Percentiles rank a stretch among this genome's conserved stretches.
Conservation (phyloP, 2,113 vertebrate species). For the Corythaixoides concolor region DNA sequence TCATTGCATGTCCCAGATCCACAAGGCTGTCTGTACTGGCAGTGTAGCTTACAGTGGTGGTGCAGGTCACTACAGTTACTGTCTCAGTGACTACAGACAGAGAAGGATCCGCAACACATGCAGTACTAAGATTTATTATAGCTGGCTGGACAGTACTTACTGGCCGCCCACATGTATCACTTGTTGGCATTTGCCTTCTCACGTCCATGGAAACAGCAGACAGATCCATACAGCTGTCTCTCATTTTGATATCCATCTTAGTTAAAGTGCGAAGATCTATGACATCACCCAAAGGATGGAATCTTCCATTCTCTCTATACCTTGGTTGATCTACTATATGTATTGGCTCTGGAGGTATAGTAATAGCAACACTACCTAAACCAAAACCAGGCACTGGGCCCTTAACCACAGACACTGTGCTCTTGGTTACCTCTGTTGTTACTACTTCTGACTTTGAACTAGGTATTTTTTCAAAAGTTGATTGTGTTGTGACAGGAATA, state of each 20-base stretch:
- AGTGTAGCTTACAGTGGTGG: constrained; percentile 79
- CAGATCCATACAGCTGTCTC: constrained; percentile 81
- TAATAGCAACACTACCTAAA: constrained; percentile 71
- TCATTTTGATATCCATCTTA: constrained; percentile 81
- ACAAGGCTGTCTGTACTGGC: constrained; percentile 81
- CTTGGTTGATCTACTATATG: constrained; percentile 73
- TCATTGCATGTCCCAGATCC: constrained; percentile 77
- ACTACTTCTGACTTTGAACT: constrained; percentile 79
- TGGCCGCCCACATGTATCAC: constrained; percentile 78
- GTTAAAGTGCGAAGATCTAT: constrained; percentile 90
- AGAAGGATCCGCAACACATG: constrained; percentile 75
- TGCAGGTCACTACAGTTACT: constrained; percentile 82
- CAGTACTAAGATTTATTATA: constrained; percentile 90
- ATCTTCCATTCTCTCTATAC: constrained; percentile 82
- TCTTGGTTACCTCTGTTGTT: constrained; percentile 81
- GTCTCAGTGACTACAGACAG: constrained; percentile 79
- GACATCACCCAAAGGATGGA: constrained; percentile 82
- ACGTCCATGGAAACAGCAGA: constrained; percentile 79
- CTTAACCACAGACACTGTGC: constrained; percentile 79
- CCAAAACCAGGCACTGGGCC: constrained; percentile 69
- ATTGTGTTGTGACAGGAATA: constrained; percentile 75
- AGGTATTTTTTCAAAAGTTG: constrained; percentile 71
- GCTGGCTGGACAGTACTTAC: constrained; percentile 89
- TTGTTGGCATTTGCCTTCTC: constrained; percentile 77
- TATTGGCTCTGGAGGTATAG: constrained; percentile 73